Evolutionary conservation across 1,140 invertebrate genomes (phyloP), one percentile per base, ranked within the genome.

Genomic region (Leptopilina clavipes): DNA sequence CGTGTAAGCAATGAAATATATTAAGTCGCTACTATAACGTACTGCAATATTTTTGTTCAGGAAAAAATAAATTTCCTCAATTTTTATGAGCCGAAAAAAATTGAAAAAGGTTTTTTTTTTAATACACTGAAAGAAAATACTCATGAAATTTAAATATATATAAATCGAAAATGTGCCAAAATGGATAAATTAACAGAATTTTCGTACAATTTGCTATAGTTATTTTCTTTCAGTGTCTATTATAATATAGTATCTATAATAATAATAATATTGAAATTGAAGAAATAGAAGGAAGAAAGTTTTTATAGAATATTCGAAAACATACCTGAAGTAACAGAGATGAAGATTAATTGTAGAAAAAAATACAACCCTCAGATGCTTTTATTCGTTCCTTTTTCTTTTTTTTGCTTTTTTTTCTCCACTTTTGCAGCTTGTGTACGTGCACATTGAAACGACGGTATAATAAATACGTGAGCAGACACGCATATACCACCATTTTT

Each of bases 401-500:
- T 45, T 6, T 52, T 52, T 52, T 52, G 2, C 3, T 52, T 17
- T 17, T 52, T 3, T 52, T 52, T 14, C 17, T 52, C n/a, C 14
- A 52, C 19, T 65, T 65, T 65, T 65, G 59, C 59, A 65, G 59
- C 59, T 65, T 65, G 22, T n/a, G 59, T 65, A 65, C 59, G 59
- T 65, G 59, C 59, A 65, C 59, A 65, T 31, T 65, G 59, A 25
- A 65, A 65, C 12, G 59, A 11, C 11, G 12, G 59, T 65, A 65
- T 65, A 65, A 65, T 65, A 65, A 65, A 22, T 65, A 37, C 59
- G 59, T 65, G 56, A 59, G 56, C 56, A 59, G 22, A 22, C 59
- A 65, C 59, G 59, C 25, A 65, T 65, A 65, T 65, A 65, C 59
- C 59, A 65, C 22, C 59, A 65, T 65, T 65, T 65, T n/a, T 31